phyloP scores from a whole-genome alignment of 2,888 invertebrate genomes.

The Scrobipalpa costella region DNA sequence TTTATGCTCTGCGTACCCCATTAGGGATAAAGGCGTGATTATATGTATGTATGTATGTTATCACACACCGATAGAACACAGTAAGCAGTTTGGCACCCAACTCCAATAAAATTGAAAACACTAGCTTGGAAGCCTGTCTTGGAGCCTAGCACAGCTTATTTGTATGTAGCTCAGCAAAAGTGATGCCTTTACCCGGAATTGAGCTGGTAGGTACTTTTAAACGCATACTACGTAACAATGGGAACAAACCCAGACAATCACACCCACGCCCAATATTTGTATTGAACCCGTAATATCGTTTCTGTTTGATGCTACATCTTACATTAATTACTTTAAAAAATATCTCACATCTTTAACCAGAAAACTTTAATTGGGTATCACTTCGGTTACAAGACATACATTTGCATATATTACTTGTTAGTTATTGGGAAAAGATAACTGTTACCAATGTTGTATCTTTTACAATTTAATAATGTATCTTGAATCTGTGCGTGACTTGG shows the following conservation, averaged over 20 bases:
- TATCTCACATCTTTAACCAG: slow-evolving; percentile 3
- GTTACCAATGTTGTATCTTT: background rate
- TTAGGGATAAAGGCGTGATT: too few relatives aligned
- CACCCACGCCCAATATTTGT: slow-evolving; percentile 7
- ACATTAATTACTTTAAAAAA: slow-evolving; percentile 16
- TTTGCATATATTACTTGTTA: background rate
- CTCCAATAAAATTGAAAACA: too few relatives aligned
- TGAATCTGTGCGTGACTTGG: background rate
- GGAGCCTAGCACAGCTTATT: too few relatives aligned
- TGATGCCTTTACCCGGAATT: too few relatives aligned
- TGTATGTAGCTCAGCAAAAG: too few relatives aligned
- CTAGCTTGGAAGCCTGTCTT: too few relatives aligned
- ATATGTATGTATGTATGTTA: too few relatives aligned
- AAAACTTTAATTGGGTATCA: slow-evolving; percentile 5
- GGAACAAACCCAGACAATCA: background rate
- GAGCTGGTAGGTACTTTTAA: too few relatives aligned
- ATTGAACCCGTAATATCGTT: background rate
- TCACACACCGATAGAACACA: too few relatives aligned
- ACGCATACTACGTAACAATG: too few relatives aligned
- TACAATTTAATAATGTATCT: background rate
- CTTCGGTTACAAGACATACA: slow-evolving; percentile 1
- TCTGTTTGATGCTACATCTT: slow-evolving; percentile 10
- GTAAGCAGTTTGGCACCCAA: too few relatives aligned
- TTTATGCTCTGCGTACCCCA: too few relatives aligned
- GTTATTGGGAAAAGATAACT: background rate